Conservation (phyloP, 2,113 vertebrate genomes). For the Sisor rabdophorus region DNA sequence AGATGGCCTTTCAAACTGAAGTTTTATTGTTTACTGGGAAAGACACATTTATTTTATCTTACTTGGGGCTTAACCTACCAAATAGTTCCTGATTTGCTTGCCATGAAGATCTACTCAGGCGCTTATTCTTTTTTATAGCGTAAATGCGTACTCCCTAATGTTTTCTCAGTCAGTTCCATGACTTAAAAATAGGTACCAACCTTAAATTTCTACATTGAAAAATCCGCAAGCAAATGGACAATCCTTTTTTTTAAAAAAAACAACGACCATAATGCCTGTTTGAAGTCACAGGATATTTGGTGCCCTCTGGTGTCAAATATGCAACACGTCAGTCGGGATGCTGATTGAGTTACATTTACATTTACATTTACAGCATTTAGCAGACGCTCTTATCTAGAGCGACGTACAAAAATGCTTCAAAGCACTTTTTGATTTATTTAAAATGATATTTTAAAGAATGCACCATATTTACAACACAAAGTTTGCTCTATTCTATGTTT, state of each 20-base stretch:
- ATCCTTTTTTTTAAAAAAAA: neutral
- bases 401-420: too few species aligned
- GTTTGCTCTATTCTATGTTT: neutral
- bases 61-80: too few species aligned
- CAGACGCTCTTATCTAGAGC: too few species aligned
- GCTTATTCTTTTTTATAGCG: neutral
- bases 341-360: too few species aligned
- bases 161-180: neutral
- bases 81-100: neutral
- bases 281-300: neutral
- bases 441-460: neutral
- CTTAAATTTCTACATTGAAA: neutral
- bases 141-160: neutral
- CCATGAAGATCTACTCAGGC: neutral
- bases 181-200: neutral
- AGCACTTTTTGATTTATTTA: too few species aligned
- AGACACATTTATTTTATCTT: neutral
- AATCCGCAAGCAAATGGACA: neutral
- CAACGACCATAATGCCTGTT: neutral
- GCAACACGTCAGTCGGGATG: neutral
- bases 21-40: neutral
- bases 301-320: conserved; percentile 40
- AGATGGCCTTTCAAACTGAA: neutral
- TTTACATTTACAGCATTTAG: too few species aligned
- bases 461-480: neutral